These are phyloP conservation scores for Leptobrachium ailaonicum DNA, from an alignment of 2,113 vertebrate species.

Conservation along the genomic window DNA sequence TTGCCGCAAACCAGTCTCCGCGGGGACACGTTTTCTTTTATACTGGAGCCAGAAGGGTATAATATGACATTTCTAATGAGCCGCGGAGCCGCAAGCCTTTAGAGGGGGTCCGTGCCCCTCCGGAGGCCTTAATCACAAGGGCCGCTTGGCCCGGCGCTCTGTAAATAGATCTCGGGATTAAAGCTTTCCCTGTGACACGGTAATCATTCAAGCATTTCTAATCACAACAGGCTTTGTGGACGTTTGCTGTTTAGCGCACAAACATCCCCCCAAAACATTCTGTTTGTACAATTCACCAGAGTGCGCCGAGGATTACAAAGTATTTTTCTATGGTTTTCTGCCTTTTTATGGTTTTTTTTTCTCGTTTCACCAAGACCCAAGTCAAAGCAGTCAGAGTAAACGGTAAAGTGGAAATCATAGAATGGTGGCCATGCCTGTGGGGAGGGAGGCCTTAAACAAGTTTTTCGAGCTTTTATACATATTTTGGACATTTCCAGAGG, in stretches of 20 bases:
- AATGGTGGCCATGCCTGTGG: too few relatives aligned
- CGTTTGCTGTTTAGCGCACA: not conserved
- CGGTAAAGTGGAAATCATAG: too few relatives aligned
- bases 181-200: slow-evolving; percentile 29
- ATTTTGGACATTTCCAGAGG: too few relatives aligned
- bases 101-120: slow-evolving; percentile 19
- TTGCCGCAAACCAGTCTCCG: slow-evolving; percentile 1
- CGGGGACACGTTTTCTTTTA: not conserved
- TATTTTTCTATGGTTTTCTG: too few relatives aligned
- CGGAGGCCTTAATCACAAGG: not conserved
- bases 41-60: slow-evolving; percentile 9
- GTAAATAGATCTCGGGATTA: slow-evolving; percentile 42
- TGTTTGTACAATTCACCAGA: not conserved
- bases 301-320: too few relatives aligned
- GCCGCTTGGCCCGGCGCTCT: slow-evolving; percentile 28
- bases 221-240: slow-evolving; percentile 19
- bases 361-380: too few relatives aligned
- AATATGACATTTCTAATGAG: slow-evolving; percentile 36
- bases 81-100: slow-evolving; percentile 14
- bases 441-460: too few relatives aligned
- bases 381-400: too few relatives aligned
- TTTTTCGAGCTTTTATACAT: too few relatives aligned
- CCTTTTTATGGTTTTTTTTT: too few relatives aligned
- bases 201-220: slow-evolving; percentile 41
- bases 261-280: not conserved